Conservation (phyloP, 2,888 invertebrate species). For the Eupithecia subumbrata region DNA sequence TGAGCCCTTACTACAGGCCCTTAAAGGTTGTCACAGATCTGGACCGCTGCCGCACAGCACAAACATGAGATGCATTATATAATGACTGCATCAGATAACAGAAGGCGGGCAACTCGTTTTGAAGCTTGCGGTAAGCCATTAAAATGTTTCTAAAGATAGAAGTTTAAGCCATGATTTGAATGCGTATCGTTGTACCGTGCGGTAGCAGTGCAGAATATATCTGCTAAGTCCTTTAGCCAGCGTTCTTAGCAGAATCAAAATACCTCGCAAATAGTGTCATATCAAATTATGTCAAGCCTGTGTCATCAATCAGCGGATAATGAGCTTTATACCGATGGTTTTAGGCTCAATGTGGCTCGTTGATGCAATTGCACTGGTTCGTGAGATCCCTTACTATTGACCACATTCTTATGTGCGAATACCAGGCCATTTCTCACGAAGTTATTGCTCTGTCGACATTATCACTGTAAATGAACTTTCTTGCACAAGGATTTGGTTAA, state of each 20-base stretch:
- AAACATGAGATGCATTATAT: neutral
- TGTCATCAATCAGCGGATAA: conserved; percentile 5
- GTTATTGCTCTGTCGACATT: conserved; percentile 8
- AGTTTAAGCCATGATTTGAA: neutral
- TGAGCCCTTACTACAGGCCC: conserved; percentile 69
- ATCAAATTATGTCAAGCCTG: conserved; percentile 8
- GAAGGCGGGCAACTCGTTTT: neutral
- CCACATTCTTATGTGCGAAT: conserved; percentile 53
- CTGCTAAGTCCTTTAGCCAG: conserved; percentile 20
- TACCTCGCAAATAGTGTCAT: conserved; percentile 51
- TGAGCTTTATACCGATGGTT: conserved; percentile 11
- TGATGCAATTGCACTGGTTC: conserved; percentile 5
- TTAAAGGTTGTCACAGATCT: conserved; percentile 1
- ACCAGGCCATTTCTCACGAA: conserved; percentile 34
- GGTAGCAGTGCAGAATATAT: neutral
- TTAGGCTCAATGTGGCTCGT: conserved; percentile 10
- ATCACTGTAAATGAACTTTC: conserved; percentile 10
- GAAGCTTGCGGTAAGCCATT: neutral
- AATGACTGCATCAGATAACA: neutral
- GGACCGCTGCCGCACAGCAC: neutral
- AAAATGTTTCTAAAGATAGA: too few relatives aligned
- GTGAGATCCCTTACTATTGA: conserved; percentile 9
- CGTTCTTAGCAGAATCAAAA: conserved; percentile 50
- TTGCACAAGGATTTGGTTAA: conserved; percentile 3
- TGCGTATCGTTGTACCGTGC: neutral